Percentiles rank a stretch among this genome's conserved stretches.
phyloP scores from a whole-genome alignment of 2,888 invertebrate species.

The Andrena chrysosceles region DNA sequence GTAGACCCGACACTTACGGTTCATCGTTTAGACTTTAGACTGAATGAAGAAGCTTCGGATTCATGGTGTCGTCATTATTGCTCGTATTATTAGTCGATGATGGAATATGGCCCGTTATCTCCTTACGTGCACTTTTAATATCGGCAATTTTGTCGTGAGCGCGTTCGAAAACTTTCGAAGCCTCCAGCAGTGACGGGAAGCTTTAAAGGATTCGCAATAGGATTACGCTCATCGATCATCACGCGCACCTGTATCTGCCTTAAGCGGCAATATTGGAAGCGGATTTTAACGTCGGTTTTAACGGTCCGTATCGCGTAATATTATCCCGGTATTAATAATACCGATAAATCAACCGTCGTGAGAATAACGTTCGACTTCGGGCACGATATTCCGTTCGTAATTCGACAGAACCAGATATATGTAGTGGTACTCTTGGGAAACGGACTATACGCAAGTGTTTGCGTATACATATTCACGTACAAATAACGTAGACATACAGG shows the following conservation, averaged over 20 bases:
- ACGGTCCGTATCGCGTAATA: slow-evolving; percentile 73
- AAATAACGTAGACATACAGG: slow-evolving; percentile 5
- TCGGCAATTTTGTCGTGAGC: slow-evolving; percentile 60
- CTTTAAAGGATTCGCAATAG: slow-evolving; percentile 74
- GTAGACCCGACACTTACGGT: not conserved
- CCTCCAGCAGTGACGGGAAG: slow-evolving; percentile 56
- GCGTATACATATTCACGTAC: slow-evolving; percentile 16
- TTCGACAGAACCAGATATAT: slow-evolving; percentile 71
- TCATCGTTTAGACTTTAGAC: not conserved
- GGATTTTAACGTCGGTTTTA: slow-evolving; percentile 74
- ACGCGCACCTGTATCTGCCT: slow-evolving; percentile 71
- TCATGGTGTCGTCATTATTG: not conserved
- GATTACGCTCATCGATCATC: slow-evolving; percentile 74
- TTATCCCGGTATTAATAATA: slow-evolving; percentile 79
- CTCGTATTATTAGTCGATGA: slow-evolving; percentile 41
- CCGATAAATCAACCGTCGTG: slow-evolving; percentile 75
- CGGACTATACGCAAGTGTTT: slow-evolving; percentile 44
- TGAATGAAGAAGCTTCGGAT: not conserved
- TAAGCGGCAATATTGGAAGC: slow-evolving; percentile 75
- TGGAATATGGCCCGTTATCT: slow-evolving; percentile 38
- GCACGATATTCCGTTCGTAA: slow-evolving; percentile 71
- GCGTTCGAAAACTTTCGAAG: slow-evolving; percentile 59
- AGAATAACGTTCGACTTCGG: slow-evolving; percentile 74
- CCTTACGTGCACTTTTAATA: slow-evolving; percentile 55
- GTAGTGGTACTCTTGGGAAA: slow-evolving; percentile 72